These are phyloP conservation scores for Trilocha varians DNA, from an alignment of 2,888 invertebrate species.

Conservation along the genomic window DNA sequence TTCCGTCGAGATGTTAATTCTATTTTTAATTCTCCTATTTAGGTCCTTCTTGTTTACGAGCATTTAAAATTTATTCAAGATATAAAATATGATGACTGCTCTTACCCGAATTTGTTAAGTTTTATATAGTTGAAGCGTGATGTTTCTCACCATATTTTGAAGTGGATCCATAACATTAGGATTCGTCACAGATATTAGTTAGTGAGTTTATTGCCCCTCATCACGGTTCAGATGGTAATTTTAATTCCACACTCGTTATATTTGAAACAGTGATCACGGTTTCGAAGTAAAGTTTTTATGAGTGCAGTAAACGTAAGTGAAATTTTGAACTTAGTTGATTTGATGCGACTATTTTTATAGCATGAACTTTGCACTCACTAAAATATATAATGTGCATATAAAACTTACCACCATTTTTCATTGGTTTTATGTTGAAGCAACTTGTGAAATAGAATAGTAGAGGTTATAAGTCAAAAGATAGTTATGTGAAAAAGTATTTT, in stretches of 20 bases:
- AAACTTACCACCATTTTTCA: too few relatives aligned
- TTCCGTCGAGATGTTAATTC: conserved; percentile 11
- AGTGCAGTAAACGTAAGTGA: background rate
- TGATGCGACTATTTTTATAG: too few relatives aligned
- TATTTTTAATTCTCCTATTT: conserved; percentile 16
- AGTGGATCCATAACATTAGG: conserved; percentile 3
- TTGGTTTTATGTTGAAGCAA: too few relatives aligned
- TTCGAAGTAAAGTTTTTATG: background rate
- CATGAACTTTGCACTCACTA: too few relatives aligned
- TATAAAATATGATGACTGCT: conserved; percentile 10
- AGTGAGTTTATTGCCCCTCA: background rate
- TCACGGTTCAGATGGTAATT: background rate
- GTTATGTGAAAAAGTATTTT: too few relatives aligned
- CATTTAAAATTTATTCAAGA: conserved; percentile 13
- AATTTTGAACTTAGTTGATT: too few relatives aligned
- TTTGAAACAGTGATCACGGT: background rate
- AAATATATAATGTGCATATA: too few relatives aligned
- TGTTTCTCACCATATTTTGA: conserved; percentile 4
- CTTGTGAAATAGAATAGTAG: too few relatives aligned
- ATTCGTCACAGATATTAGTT: conserved; percentile 1
- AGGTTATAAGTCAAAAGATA: too few relatives aligned
- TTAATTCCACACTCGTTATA: background rate
- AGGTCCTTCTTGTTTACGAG: conserved; percentile 13
- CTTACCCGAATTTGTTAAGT: conserved; percentile 2
- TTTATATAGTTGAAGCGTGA: conserved; percentile 7